Conservation (phyloP, 2,113 vertebrate species). For the Chroicocephalus ridibundus region DNA sequence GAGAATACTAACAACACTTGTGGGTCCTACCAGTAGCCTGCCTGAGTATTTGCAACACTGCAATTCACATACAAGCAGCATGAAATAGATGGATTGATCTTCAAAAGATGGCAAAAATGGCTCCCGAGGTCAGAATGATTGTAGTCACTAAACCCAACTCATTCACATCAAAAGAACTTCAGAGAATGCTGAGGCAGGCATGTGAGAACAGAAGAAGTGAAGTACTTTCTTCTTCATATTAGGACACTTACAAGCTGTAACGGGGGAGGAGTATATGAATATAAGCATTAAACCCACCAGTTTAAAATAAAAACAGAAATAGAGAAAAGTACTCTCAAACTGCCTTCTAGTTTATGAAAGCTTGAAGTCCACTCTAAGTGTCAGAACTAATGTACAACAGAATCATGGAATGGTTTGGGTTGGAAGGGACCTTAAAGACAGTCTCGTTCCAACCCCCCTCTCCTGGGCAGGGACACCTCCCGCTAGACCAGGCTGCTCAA, state of each 20-base stretch:
- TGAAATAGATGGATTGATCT: neutral
- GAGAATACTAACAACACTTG: neutral
- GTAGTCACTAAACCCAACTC: neutral
- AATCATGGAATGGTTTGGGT: neutral
- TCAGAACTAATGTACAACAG: neutral
- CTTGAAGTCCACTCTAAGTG: neutral
- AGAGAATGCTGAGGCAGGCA: neutral
- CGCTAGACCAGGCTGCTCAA: neutral
- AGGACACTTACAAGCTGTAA: fast-evolving
- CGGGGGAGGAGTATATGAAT: neutral
- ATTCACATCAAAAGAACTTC: neutral
- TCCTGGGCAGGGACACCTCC: neutral
- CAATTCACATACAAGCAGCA: neutral
- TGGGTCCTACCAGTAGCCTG: neutral
- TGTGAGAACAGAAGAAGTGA: neutral
- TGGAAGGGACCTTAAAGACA: neutral
- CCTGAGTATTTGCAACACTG: neutral
- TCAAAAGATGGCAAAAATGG: neutral
- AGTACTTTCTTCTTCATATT: neutral
- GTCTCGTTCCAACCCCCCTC: neutral
- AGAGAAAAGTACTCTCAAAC: neutral
- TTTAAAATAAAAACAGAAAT: neutral
- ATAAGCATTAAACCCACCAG: neutral
- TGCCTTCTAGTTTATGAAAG: neutral
- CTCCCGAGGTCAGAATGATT: neutral